A percentile compares a stretch with the other conserved stretches of the same genome.
Evolutionary conservation across 2,797 vertebrate genomes (phyloP).

Genomic region (Enteromius unitaeniatus): DNA sequence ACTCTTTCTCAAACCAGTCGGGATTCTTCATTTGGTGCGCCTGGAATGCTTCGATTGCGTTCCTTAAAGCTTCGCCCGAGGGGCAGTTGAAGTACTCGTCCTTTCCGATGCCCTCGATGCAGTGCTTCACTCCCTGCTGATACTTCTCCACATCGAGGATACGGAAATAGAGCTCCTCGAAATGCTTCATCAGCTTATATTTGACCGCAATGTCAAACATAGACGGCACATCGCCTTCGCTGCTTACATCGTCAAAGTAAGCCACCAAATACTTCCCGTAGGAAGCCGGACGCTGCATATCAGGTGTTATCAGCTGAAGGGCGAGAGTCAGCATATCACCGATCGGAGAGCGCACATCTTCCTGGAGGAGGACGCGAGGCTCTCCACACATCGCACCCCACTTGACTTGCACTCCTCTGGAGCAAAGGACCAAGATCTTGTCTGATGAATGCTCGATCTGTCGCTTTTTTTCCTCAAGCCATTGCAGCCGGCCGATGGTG

Average conservation of each 20-base stretch:
- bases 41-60: conserved; percentile 83
- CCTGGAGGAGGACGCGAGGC: conserved; percentile 75
- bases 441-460: conserved; percentile 80
- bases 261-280: conserved; percentile 90
- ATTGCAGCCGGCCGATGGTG: conserved; percentile 83
- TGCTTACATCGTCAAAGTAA: conserved; percentile 87
- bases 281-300: conserved; percentile 85
- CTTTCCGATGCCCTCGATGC: conserved; percentile 79
- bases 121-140: conserved; percentile 84
- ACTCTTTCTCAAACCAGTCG: conserved; percentile 89
- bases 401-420: conserved; percentile 88
- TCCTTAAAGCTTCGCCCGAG: conserved; percentile 80
- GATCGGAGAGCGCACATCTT: conserved; percentile 79
- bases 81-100: conserved; percentile 82
- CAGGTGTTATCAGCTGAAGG: conserved; percentile 88
- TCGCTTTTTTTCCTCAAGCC: conserved; percentile 88
- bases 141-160: conserved; percentile 91
- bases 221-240: conserved; percentile 84
- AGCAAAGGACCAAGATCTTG: conserved; percentile 92
- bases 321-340: conserved; percentile 92
- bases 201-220: conserved; percentile 85
- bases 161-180: conserved; percentile 92
- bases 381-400: conserved; percentile 90
- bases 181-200: conserved; percentile 91
- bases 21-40: conserved; percentile 82